Conservation (phyloP, 2,113 vertebrate species). For the Dipodomys spectabilis region DNA sequence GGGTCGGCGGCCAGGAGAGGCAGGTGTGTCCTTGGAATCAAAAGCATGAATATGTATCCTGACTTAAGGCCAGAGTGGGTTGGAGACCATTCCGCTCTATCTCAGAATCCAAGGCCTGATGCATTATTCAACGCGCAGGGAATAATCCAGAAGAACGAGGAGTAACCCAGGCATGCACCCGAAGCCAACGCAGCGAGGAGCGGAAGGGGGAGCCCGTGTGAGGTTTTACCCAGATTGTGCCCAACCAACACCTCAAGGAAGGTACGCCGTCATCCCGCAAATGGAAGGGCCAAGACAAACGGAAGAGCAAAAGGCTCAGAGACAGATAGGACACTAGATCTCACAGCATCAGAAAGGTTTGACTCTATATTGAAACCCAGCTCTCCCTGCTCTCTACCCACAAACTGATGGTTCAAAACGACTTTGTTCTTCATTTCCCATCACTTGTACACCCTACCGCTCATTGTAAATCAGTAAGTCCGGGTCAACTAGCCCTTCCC, state of each 20-base stretch:
- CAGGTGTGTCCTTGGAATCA: slow-evolving; percentile 33
- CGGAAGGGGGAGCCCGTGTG: background rate
- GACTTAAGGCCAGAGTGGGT: slow-evolving; percentile 53
- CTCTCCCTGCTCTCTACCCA: background rate
- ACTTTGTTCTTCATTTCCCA: too few species aligned
- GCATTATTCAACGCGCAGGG: slow-evolving; percentile 66
- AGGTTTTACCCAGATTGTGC: background rate
- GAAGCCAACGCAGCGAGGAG: background rate
- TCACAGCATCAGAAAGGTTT: background rate
- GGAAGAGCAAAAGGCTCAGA: background rate
- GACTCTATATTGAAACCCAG: background rate
- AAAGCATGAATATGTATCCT: slow-evolving; percentile 67
- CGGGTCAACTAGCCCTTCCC: background rate
- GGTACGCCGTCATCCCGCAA: background rate
- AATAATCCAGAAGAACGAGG: slow-evolving; percentile 55
- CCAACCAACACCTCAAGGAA: background rate
- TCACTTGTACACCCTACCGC: fast-evolving
- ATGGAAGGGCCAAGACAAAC: background rate
- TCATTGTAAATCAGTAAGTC: background rate
- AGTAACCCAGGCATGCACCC: background rate
- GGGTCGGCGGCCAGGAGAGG: background rate
- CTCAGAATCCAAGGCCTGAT: slow-evolving; percentile 57
- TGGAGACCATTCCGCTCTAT: background rate
- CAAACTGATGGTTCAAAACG: fast-evolving
- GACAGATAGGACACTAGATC: background rate